Base-by-base conservation (phyloP, 1,140 invertebrate species). In the Dreissena rostriformis region DNA sequence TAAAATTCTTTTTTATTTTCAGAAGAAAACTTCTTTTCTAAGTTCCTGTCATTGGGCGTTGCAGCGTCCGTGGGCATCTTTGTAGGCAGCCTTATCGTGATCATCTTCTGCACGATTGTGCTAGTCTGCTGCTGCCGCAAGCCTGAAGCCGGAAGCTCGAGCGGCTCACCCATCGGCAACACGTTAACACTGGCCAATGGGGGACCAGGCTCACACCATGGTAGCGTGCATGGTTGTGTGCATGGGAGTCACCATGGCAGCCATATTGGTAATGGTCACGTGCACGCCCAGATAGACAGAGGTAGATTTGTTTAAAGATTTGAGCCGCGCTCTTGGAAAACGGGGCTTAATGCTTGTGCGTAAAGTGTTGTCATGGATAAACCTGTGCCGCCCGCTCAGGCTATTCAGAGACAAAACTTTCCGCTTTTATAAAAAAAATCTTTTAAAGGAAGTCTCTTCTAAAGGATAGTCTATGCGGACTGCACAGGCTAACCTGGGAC, bases 11-110 rank as follows among this genome's bases (percentile, higher is more conserved):
- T 61, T 5, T 6, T 12, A 61, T 61, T 61, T 82, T 75, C 80
- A 82, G 80, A 73, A 53, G 71, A 82, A 26, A 75, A 26, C 49
- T 66, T 82, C 5, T 51, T 82, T 19, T 55, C 6, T 17, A 72
- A 67, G 52, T 82, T 82, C 72, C 72, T 82, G 49, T 74, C 70
- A 22, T 57, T 74, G 55, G 80, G 80, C 17, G 80, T 82, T 26
- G 80, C 80, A 55, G 80, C 71, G 15, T 82, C 80, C 52, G 80
- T 82, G 29, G 80, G 80, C 39, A 82, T 82, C 51, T 74, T 82
- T 17, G 80, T 82, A 8, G 80, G 80, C 5, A 72, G 80, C 15
- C 71, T 82, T 26, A 82, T 82, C 57, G 71, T 82, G 0, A 55
- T 55, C 53, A 75, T 82, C n/a, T 82, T 82, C 57, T 82, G 80